Conservation (phyloP, 2,113 vertebrate genomes). For the Podilymbus podiceps region DNA sequence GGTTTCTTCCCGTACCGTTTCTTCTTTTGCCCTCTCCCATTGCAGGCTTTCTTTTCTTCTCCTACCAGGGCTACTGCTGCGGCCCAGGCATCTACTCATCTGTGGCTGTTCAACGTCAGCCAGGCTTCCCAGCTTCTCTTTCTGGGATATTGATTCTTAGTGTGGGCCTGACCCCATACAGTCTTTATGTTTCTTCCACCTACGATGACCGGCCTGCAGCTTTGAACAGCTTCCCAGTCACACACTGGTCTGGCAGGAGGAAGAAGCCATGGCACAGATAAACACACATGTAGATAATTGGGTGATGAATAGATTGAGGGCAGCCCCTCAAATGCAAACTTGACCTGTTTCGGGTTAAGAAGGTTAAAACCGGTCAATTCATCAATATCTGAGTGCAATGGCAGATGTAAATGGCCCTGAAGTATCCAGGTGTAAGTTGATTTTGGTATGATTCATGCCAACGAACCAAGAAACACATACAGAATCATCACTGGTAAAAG, state of each 20-base stretch:
- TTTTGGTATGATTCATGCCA: neutral
- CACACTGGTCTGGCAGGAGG: neutral
- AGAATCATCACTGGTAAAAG: neutral
- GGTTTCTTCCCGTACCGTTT: neutral
- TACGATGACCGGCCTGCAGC: fast-evolving
- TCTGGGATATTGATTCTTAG: neutral
- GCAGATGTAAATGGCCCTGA: neutral
- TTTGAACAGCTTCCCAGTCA: neutral
- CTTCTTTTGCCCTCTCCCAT: fast-evolving
- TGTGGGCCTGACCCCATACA: neutral
- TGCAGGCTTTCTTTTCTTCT: neutral
- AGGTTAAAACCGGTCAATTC: neutral
- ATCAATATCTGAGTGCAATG: neutral
- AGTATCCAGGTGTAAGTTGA: neutral
- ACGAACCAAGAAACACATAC: neutral
- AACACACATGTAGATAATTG: neutral
- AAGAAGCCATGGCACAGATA: neutral
- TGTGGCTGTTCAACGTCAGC: neutral
- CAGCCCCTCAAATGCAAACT: neutral
- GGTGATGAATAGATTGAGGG: neutral
- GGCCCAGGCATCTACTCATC: neutral
- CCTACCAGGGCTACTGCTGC: neutral
- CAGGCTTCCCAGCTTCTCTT: neutral
- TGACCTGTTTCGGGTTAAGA: neutral
- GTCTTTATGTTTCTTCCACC: neutral